Percentiles rank a stretch among this genome's conserved stretches.
phyloP scores from a whole-genome alignment of 2,113 vertebrate species.

The Centrocercus urophasianus region DNA sequence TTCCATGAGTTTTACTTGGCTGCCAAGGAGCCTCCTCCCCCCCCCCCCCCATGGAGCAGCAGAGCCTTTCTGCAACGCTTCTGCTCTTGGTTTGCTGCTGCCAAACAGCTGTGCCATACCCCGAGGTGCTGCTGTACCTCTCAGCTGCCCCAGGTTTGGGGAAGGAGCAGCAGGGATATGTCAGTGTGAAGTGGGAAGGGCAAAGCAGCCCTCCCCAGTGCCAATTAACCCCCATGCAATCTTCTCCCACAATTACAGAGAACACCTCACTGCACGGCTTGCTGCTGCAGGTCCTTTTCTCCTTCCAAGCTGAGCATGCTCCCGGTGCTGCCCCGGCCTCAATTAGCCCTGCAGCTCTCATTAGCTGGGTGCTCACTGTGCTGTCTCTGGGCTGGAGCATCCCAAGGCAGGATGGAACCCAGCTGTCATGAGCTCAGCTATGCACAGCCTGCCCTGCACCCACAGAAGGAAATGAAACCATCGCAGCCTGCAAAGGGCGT shows the following conservation, averaged over 20 bases:
- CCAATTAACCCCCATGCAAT: not conserved
- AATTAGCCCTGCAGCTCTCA: not conserved
- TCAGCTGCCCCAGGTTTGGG: not conserved
- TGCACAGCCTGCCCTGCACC: not conserved
- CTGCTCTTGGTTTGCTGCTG: not conserved
- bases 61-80: not conserved
- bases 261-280: not conserved
- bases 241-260: not conserved
- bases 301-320: not conserved
- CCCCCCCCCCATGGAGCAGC: rapidly evolving
- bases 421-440: too few species aligned
- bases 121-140: not conserved
- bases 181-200: not conserved
- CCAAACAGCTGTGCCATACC: not conserved
- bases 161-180: rapidly evolving
- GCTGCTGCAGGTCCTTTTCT: slow-evolving; percentile 8
- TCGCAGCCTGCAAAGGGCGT: not conserved
- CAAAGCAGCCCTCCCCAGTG: not conserved
- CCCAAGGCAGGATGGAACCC: not conserved
- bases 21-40: not conserved
- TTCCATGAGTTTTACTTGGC: not conserved
- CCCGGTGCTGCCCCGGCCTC: not conserved
- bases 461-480: not conserved
- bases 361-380: not conserved
- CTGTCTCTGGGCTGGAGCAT: not conserved